Percentiles rank a stretch among this genome's conserved stretches.
Conservation (phyloP, 1,140 invertebrate species). For the Chymomyza costata region DNA sequence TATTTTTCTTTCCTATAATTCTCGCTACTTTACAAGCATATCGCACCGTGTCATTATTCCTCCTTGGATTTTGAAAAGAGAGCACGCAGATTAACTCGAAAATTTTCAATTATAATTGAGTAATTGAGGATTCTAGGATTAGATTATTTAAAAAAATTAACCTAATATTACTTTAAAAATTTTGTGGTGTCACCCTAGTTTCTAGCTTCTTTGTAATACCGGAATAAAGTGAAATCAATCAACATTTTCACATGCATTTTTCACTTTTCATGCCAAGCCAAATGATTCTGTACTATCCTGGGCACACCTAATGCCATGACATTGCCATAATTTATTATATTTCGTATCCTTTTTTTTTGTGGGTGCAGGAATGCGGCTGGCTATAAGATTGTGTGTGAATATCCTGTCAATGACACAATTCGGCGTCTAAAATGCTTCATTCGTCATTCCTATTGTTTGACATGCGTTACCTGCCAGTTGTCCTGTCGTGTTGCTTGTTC, state of each 20-base stretch:
- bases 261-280: slow-evolving; percentile 32
- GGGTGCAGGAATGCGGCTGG: slow-evolving; percentile 22
- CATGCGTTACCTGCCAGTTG: not conserved
- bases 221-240: slow-evolving; percentile 59
- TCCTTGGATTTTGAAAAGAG: no score
- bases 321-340: slow-evolving; percentile 66
- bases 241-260: slow-evolving; percentile 46
- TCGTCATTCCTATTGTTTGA: slow-evolving; percentile 65
- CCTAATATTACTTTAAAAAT: no score
- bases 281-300: slow-evolving; percentile 55
- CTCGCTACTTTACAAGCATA: no score
- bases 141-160: no score
- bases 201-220: no score
- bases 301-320: slow-evolving; percentile 46
- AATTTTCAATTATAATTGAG: no score
- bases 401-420: slow-evolving; percentile 60
- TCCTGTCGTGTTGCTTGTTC: slow-evolving; percentile 5
- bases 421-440: slow-evolving; percentile 54
- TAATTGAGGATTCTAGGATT: no score
- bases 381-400: no score
- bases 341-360: not conserved
- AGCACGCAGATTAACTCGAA: no score
- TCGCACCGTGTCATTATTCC: no score
- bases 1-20: no score
- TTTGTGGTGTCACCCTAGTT: no score